phyloP scores from a whole-genome alignment of 1,140 invertebrate species.

The Drosophila nebulosa region DNA sequence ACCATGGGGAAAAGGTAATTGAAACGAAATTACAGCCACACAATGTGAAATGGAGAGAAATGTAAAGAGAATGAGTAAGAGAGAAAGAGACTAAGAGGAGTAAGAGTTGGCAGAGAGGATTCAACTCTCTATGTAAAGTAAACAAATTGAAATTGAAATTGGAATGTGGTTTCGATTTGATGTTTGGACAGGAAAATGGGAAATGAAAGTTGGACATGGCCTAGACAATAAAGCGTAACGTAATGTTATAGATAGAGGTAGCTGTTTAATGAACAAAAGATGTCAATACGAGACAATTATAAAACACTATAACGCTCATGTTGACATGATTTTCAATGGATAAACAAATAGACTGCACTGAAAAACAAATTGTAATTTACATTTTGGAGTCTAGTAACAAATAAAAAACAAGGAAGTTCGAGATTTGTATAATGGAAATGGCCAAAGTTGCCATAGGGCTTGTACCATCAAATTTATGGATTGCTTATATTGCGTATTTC shows the following conservation, averaged over 20 bases:
- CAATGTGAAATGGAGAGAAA: slow-evolving; percentile 21
- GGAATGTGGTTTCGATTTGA: neutral
- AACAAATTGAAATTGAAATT: slow-evolving; percentile 15
- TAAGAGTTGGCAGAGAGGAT: neutral
- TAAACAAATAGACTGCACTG: neutral
- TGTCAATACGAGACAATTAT: neutral
- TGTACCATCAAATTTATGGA: too few species aligned
- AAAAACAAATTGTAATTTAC: too few species aligned
- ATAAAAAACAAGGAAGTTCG: too few species aligned
- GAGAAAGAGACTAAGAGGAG: neutral
- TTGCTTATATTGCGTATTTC: too few species aligned
- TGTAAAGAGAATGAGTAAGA: neutral
- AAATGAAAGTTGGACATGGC: neutral
- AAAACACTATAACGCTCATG: neutral
- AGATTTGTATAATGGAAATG: too few species aligned
- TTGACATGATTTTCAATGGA: neutral
- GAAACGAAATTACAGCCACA: slow-evolving; percentile 28
- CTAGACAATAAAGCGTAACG: neutral
- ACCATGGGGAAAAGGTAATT: slow-evolving; percentile 20
- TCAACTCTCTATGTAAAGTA: slow-evolving; percentile 1
- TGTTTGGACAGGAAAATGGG: neutral
- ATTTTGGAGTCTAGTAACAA: neutral
- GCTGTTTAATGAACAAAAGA: neutral
- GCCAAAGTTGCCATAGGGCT: too few species aligned
- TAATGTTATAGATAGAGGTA: neutral